A percentile compares a stretch with the other conserved stretches of the same genome.
These are phyloP conservation scores for Procambarus clarkii DNA, from an alignment of 1,140 invertebrate genomes.

Conservation along the genomic window DNA sequence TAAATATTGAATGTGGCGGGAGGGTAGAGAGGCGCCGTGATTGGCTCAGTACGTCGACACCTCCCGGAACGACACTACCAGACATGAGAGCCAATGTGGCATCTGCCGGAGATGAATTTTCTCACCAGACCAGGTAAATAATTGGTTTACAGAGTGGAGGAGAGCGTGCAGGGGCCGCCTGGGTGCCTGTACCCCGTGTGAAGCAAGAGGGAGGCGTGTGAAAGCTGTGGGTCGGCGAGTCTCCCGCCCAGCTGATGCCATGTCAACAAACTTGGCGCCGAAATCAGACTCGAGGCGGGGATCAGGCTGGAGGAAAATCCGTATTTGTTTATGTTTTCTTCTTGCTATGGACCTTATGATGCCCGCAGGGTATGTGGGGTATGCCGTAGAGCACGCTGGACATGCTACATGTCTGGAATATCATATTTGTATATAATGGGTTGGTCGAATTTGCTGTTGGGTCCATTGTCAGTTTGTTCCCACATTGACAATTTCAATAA, in stretches of 20 bases:
- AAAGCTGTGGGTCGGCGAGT: neutral
- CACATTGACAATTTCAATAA: too few relatives aligned
- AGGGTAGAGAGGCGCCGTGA: too few relatives aligned
- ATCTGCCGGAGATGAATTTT: neutral
- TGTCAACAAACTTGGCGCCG: conserved; percentile 34
- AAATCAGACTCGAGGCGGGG: neutral
- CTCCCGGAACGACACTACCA: neutral
- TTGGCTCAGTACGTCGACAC: too few relatives aligned
- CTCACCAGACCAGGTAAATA: conserved; percentile 3
- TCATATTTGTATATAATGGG: too few relatives aligned
- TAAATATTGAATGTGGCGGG: too few relatives aligned
- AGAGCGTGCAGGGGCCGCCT: neutral
- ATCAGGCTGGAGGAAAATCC: neutral
- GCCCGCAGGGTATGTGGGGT: neutral
- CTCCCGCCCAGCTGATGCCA: conserved; percentile 8
- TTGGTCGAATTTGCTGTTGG: too few relatives aligned
- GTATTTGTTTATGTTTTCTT: neutral
- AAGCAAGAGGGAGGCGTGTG: neutral
- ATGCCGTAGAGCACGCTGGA: neutral
- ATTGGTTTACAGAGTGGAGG: neutral
- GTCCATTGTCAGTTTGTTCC: too few relatives aligned
- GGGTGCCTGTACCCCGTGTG: neutral
- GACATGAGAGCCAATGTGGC: neutral
- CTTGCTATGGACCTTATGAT: neutral
- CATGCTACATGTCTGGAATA: neutral